Evolutionary conservation across 2,113 vertebrate species (phyloP), one percentile per base, ranked within the genome.

Genomic region (Atlantisia rogersi): DNA sequence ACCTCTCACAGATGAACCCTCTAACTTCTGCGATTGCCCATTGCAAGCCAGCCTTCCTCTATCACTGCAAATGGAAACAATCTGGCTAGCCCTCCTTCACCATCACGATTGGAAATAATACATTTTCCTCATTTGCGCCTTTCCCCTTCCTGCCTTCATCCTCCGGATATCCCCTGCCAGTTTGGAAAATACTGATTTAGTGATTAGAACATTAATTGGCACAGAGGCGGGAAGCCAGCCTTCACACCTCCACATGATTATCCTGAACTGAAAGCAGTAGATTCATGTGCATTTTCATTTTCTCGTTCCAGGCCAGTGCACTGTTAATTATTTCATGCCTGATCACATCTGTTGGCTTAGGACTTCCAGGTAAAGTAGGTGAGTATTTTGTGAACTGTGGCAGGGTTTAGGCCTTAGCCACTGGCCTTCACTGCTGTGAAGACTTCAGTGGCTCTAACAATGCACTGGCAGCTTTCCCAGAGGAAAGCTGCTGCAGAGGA

Each of bases 311-410:
- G 50, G 35, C 31, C 53, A 88, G 60, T 48, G 35, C 44, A 40
- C 35, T 70, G 52, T 58, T 91, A 88, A 94, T 92, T 90, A 82
- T 85, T 95, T 87, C 70, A 67, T 85, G 42, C 20, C 48, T 79
- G 24, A 91, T 35, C 37, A 92, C 44, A 50, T 52, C 67, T 82
- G 20, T 82, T 88, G 16, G 19, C 63, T 95, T 3, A 0, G 63
- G 67, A 80, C n/a, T 76, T 90, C 52, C 31, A 85, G 31, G 74
- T 67, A 79, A 87, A 87, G 42, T 53, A 44, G 39, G 31, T 62
- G 53, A 94, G 69, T 76, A 69, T 79, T 73, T 64, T 73, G 55
- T 81, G 67, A 89, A 89, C 48, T 21, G 75, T 82, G 81, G 40
- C 70, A 85, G 50, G 31, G 14, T 15, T 75, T 35, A 84, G 20